A percentile compares a stretch with the other conserved stretches of the same genome.
phyloP scores from a whole-genome alignment of 2,888 invertebrate species.

The Seira musarum region DNA sequence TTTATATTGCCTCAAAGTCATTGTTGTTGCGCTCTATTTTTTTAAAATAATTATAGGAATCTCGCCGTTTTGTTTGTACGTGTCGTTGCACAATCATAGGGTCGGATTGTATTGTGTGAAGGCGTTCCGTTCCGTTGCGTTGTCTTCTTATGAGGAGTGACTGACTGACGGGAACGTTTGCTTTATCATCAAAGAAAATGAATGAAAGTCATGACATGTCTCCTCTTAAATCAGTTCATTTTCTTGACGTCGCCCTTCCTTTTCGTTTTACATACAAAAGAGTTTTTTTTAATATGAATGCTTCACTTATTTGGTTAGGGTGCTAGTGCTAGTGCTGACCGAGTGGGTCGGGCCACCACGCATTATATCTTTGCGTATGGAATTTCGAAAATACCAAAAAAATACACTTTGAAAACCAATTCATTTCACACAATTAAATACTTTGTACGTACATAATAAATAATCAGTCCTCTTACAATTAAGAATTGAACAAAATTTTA shows the following conservation, averaged over 20 bases:
- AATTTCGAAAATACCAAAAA: too few species aligned
- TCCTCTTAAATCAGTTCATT: constrained; percentile 46
- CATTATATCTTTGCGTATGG: too few species aligned
- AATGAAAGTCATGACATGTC: constrained; percentile 5
- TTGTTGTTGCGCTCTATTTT: background rate
- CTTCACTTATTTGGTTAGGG: constrained; percentile 43
- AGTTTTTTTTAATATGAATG: too few species aligned
- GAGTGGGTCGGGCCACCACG: constrained; percentile 34
- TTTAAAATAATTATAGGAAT: background rate
- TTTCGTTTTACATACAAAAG: constrained; percentile 33
- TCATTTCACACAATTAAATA: too few species aligned
- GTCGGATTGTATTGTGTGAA: too few species aligned
- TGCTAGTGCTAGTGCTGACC: too few species aligned
- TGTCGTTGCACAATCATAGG: too few species aligned
- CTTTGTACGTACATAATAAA: too few species aligned
- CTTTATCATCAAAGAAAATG: background rate
- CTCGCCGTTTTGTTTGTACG: too few species aligned
- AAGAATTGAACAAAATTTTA: too few species aligned
- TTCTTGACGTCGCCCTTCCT: constrained; percentile 50
- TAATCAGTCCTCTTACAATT: too few species aligned
- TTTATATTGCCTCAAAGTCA: background rate
- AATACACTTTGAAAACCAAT: too few species aligned
- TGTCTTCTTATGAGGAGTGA: background rate
- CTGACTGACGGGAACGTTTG: background rate
- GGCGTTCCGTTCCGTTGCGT: background rate